Base-by-base conservation (phyloP, 2,888 invertebrate species). In the Leptura quadrifasciata region DNA sequence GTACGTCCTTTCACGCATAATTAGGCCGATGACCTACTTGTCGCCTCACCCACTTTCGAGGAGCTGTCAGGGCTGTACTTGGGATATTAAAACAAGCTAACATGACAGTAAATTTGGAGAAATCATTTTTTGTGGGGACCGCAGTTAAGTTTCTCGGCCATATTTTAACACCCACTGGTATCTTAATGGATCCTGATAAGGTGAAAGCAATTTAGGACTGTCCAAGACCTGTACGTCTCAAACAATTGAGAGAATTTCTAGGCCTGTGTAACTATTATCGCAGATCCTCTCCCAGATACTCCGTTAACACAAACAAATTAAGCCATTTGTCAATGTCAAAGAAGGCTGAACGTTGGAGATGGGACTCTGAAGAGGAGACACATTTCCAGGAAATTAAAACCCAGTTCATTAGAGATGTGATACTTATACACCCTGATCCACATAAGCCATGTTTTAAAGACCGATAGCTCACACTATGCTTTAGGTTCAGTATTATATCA, bases 1-100 rank as follows among this genome's bases (percentile, higher is more conserved):
- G 5, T 55, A 5, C 2, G 24, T 2, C 10, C 55, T 1, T 55
- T 55, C 20, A 20, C 17, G 1, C 10, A 9, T 1, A 4, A 4
- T 0, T 55, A 55, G 18, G 20, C 18, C 2, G 55, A 55, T 20
- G 55, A 55, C 17, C 5, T 55, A 1, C 10, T 72, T 0, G 31
- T 75, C 9, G 55, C 52, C 57, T 75, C 72, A 1, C 1, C 3
- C 1, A n/a, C n/a, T 35, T 18, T 47, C 6, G 20, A 75, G 8
- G 31, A 39, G 15, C 80, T 79, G 55, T 55, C 18, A 17, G 10
- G 1, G 20, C 5, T 1, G 20, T 55, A 18, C 17, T 55, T 9
- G 18, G 20, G 1, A 5, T 2, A 10, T 8, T 55, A 1, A 55
- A 10, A 20, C 1, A 20, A 10, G 55, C 55, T 0, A 18, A 55